Conservation (phyloP, 1,140 invertebrate genomes). For the Vanessa atalanta region DNA sequence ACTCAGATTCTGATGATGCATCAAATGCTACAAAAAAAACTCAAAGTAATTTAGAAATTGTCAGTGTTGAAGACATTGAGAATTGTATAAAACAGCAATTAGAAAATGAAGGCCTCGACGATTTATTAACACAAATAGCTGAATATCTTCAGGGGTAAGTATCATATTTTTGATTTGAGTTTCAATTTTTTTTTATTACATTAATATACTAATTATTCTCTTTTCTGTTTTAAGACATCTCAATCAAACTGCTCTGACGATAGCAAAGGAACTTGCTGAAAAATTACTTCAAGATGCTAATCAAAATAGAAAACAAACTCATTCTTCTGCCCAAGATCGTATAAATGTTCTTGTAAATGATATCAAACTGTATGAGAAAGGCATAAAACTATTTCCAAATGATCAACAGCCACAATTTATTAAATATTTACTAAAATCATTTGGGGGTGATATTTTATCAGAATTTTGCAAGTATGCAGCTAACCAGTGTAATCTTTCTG, state of each 20-base stretch:
- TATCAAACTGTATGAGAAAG: conserved; percentile 92
- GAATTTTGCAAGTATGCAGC: conserved; percentile 88
- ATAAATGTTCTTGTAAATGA: conserved; percentile 88
- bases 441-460: conserved; percentile 91
- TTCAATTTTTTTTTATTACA: neutral
- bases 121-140: conserved; percentile 83
- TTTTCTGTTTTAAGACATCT: conserved; percentile 73
- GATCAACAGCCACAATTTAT: conserved; percentile 84
- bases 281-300: conserved; percentile 85
- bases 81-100: conserved; percentile 83
- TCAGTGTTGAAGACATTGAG: conserved; percentile 86
- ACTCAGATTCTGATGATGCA: conserved; percentile 85
- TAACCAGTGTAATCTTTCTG: conserved; percentile 83
- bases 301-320: conserved; percentile 86
- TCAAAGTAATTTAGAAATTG: conserved; percentile 81
- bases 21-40: conserved; percentile 64
- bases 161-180: conserved; percentile 12
- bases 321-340: conserved; percentile 90
- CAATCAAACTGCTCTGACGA: conserved; percentile 81
- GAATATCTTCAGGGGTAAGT: conserved; percentile 82
- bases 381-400: conserved; percentile 84
- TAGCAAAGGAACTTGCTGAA: conserved; percentile 86
- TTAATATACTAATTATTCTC: neutral
- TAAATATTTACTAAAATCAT: conserved; percentile 92
- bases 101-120: conserved; percentile 84